These are phyloP conservation scores for Lycaena phlaeas DNA, from an alignment of 2,888 invertebrate species.

Conservation along the genomic window DNA sequence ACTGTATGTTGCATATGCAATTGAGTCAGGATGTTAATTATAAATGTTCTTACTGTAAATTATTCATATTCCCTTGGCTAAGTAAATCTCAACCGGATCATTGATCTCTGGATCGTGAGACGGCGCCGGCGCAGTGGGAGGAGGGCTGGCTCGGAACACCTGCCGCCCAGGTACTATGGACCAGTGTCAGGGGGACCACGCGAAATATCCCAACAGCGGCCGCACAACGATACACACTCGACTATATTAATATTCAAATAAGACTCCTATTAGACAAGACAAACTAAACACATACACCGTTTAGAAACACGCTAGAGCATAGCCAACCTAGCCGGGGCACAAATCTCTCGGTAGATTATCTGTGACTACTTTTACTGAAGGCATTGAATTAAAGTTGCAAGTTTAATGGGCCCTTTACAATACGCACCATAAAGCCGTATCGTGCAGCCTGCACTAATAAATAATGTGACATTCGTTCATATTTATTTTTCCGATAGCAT, in stretches of 20 bases:
- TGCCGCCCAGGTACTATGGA: slow-evolving; percentile 68
- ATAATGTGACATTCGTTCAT: slow-evolving; percentile 12
- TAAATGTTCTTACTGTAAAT: slow-evolving; percentile 23
- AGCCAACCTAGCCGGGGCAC: slow-evolving; percentile 59
- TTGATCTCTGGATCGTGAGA: slow-evolving; percentile 57
- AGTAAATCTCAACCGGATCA: slow-evolving; percentile 66
- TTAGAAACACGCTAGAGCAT: slow-evolving; percentile 15
- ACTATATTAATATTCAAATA: slow-evolving; percentile 30
- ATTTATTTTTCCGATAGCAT: slow-evolving; percentile 15
- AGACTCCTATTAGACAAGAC: slow-evolving; percentile 25
- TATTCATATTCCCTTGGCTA: slow-evolving; percentile 26
- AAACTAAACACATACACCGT: not conserved
- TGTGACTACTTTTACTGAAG: slow-evolving; percentile 54
- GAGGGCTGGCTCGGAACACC: slow-evolving; percentile 64
- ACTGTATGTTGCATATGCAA: not conserved
- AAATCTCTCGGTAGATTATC: slow-evolving; percentile 63
- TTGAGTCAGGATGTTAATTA: slow-evolving; percentile 9
- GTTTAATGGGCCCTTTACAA: slow-evolving; percentile 42
- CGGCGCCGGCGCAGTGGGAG: slow-evolving; percentile 64
- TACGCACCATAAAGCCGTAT: slow-evolving; percentile 30
- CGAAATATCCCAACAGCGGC: slow-evolving; percentile 25
- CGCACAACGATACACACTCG: slow-evolving; percentile 24
- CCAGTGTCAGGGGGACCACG: slow-evolving; percentile 35
- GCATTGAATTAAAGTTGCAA: slow-evolving; percentile 40
- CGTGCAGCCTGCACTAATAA: slow-evolving; percentile 21